A percentile compares a stretch with the other conserved stretches of the same genome.
phyloP scores from a whole-genome alignment of 2,113 vertebrate genomes.

The Lepisosteus osseus region DNA sequence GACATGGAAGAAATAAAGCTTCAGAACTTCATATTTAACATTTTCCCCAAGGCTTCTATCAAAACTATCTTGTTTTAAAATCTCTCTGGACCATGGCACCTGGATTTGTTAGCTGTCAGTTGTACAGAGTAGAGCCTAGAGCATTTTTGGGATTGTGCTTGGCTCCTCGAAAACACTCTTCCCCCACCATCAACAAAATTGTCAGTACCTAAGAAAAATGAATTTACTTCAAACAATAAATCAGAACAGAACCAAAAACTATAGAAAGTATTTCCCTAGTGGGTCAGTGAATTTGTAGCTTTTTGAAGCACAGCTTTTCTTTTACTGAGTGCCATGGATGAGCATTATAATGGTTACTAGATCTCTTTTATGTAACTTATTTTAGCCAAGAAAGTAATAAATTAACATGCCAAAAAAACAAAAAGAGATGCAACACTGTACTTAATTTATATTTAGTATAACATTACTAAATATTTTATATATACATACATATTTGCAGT shows the following conservation, averaged over 20 bases:
- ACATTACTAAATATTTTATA: too few relatives aligned
- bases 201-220: neutral
- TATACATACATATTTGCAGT: too few relatives aligned
- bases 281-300: neutral
- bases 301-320: neutral
- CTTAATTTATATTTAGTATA: too few relatives aligned
- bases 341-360: neutral
- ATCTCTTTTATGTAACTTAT: too few relatives aligned
- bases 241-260: neutral
- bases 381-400: too few relatives aligned
- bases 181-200: neutral
- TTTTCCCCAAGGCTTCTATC: neutral
- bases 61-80: slow-evolving; percentile 41
- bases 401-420: too few relatives aligned
- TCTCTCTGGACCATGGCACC: slow-evolving; percentile 62
- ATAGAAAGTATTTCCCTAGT: neutral
- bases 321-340: neutral
- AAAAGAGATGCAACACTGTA: too few relatives aligned
- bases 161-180: neutral
- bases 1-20: neutral
- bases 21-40: neutral
- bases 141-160: slow-evolving; percentile 61
- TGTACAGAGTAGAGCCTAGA: slow-evolving; percentile 49
- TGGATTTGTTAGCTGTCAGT: slow-evolving; percentile 64
- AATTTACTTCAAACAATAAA: neutral